Percentiles rank a stretch among this genome's conserved stretches.
Conservation (phyloP, 2,888 invertebrate species). For the Phyllotreta striolata region DNA sequence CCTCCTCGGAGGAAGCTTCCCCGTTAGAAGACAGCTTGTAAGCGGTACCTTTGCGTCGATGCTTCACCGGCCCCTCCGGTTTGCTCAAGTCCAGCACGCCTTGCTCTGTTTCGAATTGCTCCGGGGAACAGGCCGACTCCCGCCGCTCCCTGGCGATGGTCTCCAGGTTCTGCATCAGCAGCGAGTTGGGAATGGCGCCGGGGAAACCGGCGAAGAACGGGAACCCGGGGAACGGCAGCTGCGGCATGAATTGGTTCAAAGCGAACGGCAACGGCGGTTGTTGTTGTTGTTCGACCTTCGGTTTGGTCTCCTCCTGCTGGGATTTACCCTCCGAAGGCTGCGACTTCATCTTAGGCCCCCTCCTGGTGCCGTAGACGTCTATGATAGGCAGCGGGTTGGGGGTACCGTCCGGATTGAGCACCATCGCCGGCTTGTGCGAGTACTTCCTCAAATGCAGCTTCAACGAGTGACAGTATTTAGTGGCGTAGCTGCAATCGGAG, state of each 20-base stretch:
- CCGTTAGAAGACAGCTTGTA: slow-evolving; percentile 74
- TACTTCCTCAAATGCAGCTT: slow-evolving; percentile 95
- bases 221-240: slow-evolving; percentile 43
- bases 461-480: slow-evolving; percentile 97
- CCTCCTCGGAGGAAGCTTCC: slow-evolving; percentile 56
- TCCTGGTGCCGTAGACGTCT: slow-evolving; percentile 88
- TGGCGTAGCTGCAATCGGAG: slow-evolving; percentile 91
- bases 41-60: slow-evolving; percentile 86
- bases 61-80: slow-evolving; percentile 50
- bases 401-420: slow-evolving; percentile 87
- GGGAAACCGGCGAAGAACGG: slow-evolving; percentile 50
- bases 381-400: slow-evolving; percentile 89
- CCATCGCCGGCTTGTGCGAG: slow-evolving; percentile 88
- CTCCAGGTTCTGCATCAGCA: slow-evolving; percentile 49
- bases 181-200: slow-evolving; percentile 45
- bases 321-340: slow-evolving; percentile 22
- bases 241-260: slow-evolving; percentile 43
- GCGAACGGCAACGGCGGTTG: slow-evolving; percentile 36
- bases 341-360: slow-evolving; percentile 76
- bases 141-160: slow-evolving; percentile 38
- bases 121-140: slow-evolving; percentile 5
- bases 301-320: slow-evolving; percentile 24
- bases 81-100: slow-evolving; percentile 69
- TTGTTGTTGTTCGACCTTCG: slow-evolving; percentile 29
- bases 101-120: slow-evolving; percentile 45